Base-by-base conservation (phyloP, 2,888 invertebrate species). In the Acleris literana region DNA sequence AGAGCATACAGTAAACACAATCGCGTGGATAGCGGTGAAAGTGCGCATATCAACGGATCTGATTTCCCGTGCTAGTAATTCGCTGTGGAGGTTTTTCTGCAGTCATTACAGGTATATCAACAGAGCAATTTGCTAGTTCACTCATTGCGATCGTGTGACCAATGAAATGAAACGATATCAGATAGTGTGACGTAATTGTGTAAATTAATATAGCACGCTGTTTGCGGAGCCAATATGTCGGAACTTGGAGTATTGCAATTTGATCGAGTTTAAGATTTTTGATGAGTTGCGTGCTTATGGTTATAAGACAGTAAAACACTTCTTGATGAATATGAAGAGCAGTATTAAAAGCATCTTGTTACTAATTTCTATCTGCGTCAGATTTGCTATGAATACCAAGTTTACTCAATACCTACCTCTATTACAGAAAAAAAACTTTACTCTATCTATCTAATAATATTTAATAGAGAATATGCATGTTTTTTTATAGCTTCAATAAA, bases 41-140 rank as follows among this genome's bases (percentile, higher is more conserved):
- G 61, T 61, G 51, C 46, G 44, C 55, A 44, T 65, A 61, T 61
- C 65, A 61, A 61, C 61, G 7, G n/a, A 61, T 61, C 61, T 46
- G 56, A 61, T 61, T 66, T 61, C 56, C 56, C 61, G 56, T 66
- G 65, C 43, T 39, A 43, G 56, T 61, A 56, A 61, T 46, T 52
- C 25, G 53, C 46, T 48, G 65, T 29, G 39, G 29, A 49, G 29
- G 44, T 60, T 57, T 61, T 57, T 63, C 48, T 61, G 56, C 55
- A 56, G 46, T 20, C 25, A 52, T 60, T 61, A 57, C 56, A 29
- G 46, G 56, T 39, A 52, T 46, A 49, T 57, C 56, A 22, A 52
- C 48, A 43, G 51, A 43, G 52, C 56, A 66, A 61, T 61, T 60
- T 56, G 54, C 59, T 49, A 33, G 53, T 49, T 16, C 46, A 46